phyloP scores from a whole-genome alignment of 2,888 invertebrate genomes.

The Thyatira batis region DNA sequence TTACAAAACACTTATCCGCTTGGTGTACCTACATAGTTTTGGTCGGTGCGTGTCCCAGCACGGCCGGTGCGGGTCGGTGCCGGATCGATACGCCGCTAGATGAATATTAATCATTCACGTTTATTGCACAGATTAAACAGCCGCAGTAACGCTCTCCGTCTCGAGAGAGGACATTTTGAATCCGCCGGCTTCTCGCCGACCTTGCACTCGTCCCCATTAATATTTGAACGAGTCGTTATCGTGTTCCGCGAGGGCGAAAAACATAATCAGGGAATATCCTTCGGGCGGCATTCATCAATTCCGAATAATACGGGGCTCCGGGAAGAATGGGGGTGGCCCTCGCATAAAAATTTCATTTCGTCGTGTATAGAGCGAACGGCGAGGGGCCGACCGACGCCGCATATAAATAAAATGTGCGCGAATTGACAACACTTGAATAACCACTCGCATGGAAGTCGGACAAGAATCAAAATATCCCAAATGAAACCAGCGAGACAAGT shows the following conservation, averaged over 20 bases:
- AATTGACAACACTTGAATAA: neutral
- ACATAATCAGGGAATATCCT: constrained; percentile 20
- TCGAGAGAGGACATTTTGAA: constrained; percentile 4
- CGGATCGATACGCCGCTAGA: constrained; percentile 10
- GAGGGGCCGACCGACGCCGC: neutral
- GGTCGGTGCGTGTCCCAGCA: no score
- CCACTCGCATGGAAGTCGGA: neutral
- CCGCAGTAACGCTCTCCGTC: constrained; percentile 3
- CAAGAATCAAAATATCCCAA: neutral
- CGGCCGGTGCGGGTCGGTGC: neutral
- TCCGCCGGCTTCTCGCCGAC: neutral
- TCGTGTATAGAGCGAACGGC: constrained; percentile 10
- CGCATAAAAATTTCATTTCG: constrained; percentile 32
- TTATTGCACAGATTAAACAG: constrained; percentile 17
- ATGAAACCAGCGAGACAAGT: neutral
- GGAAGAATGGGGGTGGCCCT: constrained; percentile 24
- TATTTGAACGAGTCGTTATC: constrained; percentile 23
- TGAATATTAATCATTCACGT: constrained; percentile 20
- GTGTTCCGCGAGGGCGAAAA: constrained; percentile 13
- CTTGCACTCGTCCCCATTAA: constrained; percentile 19
- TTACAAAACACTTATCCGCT: no score
- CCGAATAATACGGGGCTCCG: constrained; percentile 21
- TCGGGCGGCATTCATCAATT: constrained; percentile 22
- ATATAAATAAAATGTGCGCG: constrained; percentile 9
- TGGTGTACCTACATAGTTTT: no score